Evolutionary conservation across 2,888 invertebrate genomes (phyloP).

Genomic region (Drosophila monieri): DNA sequence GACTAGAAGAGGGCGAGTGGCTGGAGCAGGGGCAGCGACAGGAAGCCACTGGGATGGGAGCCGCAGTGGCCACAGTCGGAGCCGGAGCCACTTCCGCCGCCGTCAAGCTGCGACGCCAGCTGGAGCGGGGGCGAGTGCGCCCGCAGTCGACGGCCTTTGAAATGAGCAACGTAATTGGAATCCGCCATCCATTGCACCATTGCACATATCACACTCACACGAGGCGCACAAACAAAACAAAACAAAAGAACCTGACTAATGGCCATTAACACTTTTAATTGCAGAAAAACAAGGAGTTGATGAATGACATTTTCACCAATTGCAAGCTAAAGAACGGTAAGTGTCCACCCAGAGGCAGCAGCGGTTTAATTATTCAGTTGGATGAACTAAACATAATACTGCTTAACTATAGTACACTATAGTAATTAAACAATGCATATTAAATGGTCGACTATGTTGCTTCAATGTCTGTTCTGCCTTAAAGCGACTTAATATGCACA

Average conservation of each 20-base stretch:
- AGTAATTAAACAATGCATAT: too few species aligned
- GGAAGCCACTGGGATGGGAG: slow-evolving; percentile 11
- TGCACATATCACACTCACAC: slow-evolving; percentile 12
- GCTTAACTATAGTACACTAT: too few species aligned
- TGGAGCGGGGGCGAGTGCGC: slow-evolving; percentile 55
- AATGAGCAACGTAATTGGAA: slow-evolving; percentile 62
- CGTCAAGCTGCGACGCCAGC: slow-evolving; percentile 56
- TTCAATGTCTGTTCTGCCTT: too few species aligned
- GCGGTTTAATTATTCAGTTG: too few species aligned
- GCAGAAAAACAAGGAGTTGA: slow-evolving; percentile 91
- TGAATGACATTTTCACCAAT: slow-evolving; percentile 89
- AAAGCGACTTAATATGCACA: too few species aligned
- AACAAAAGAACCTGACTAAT: slow-evolving; percentile 17
- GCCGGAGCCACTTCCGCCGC: slow-evolving; percentile 54
- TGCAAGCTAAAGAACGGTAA: slow-evolving; percentile 88
- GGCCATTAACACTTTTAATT: slow-evolving; percentile 81
- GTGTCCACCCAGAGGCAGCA: slow-evolving; percentile 76
- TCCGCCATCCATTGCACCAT: slow-evolving; percentile 13
- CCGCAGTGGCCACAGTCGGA: slow-evolving; percentile 32
- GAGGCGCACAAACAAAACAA: not conserved
- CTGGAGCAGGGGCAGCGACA: slow-evolving; percentile 9
- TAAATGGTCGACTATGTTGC: too few species aligned
- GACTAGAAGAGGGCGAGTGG: too few species aligned
- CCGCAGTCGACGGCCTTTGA: slow-evolving; percentile 68
- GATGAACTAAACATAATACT: too few species aligned